Evolutionary conservation across 2,113 vertebrate genomes (phyloP).

Genomic region (Gulo gulo): DNA sequence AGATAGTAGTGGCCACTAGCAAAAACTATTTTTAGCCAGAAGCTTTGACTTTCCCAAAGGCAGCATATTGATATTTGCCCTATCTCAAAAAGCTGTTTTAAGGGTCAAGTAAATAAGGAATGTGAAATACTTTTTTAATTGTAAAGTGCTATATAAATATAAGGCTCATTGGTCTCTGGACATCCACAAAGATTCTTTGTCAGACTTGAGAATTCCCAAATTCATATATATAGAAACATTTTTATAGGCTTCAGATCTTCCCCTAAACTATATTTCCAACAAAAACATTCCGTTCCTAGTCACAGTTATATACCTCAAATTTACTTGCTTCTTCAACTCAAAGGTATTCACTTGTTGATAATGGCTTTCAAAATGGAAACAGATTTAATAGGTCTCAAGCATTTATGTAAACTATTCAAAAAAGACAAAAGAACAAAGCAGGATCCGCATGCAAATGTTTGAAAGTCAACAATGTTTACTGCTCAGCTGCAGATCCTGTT

Average conservation of each 20-base stretch:
- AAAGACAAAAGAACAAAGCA: background rate
- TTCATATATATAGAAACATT: constrained; percentile 1
- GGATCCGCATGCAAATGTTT: background rate
- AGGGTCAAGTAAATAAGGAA: background rate
- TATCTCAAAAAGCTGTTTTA: background rate
- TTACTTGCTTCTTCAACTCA: background rate
- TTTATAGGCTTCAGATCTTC: background rate
- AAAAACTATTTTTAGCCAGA: background rate
- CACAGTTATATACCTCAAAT: background rate
- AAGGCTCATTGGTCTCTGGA: background rate
- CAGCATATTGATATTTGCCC: background rate
- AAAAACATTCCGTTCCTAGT: background rate
- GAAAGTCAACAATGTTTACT: background rate
- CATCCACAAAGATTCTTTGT: background rate
- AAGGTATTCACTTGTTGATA: background rate
- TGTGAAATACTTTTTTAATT: background rate
- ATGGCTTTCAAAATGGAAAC: background rate
- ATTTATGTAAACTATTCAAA: background rate
- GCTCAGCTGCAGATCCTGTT: background rate
- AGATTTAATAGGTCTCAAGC: background rate
- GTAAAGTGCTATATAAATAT: background rate
- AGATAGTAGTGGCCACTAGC: too few relatives aligned
- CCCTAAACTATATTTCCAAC: background rate
- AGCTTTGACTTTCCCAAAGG: background rate
- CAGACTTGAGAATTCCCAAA: background rate